These are phyloP conservation scores for Myzus persicae DNA, from an alignment of 1,140 invertebrate species.

Conservation along the genomic window DNA sequence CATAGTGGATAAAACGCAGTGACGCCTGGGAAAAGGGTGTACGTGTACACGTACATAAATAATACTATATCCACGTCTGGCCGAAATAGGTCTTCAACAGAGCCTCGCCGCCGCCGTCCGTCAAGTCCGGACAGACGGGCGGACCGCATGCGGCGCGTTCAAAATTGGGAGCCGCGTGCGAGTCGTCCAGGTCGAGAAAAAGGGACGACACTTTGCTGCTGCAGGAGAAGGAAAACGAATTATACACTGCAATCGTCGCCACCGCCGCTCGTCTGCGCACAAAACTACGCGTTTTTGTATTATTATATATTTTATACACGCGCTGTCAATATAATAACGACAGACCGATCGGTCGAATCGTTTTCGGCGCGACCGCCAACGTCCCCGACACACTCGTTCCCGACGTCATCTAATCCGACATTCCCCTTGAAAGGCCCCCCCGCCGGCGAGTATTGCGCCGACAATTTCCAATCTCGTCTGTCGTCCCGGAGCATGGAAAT, in stretches of 20 bases:
- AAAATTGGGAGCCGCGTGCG: background rate
- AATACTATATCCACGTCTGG: background rate
- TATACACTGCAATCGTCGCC: background rate
- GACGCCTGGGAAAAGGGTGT: background rate
- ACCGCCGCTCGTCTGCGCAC: background rate
- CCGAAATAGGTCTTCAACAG: background rate
- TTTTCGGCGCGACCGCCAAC: background rate
- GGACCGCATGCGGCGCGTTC: constrained; percentile 29
- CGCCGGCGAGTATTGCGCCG: background rate
- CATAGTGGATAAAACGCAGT: background rate
- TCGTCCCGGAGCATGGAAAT: no score
- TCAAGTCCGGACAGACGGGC: background rate
- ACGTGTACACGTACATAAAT: background rate
- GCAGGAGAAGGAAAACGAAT: constrained; percentile 45
- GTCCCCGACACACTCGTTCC: background rate
- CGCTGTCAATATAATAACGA: background rate
- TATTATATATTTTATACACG: background rate
- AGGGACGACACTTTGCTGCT: constrained; percentile 18
- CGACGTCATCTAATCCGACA: background rate
- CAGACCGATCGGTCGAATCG: background rate
- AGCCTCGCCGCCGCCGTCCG: background rate
- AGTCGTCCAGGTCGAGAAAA: background rate
- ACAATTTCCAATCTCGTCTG: background rate
- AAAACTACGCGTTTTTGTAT: background rate
- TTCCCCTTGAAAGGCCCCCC: background rate